Base-by-base conservation (phyloP, 2,113 vertebrate genomes). In the Gadus chalcogrammus region DNA sequence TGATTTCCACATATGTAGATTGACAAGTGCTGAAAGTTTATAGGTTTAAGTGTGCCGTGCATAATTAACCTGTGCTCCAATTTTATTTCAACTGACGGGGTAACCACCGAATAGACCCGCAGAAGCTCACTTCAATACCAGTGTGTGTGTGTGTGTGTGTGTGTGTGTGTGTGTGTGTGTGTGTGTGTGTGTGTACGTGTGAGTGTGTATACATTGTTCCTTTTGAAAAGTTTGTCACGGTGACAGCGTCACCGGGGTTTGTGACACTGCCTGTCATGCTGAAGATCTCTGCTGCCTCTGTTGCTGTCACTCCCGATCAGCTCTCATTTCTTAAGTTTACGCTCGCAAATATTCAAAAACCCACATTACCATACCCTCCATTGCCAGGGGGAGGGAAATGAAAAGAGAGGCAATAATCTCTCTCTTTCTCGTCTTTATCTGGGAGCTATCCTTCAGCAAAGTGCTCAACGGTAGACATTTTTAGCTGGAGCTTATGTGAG, bases 301-400 rank as follows among this genome's bases (percentile, higher is more conserved):
- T 89, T 82, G 85, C 91, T 92, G 90, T 92, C 92, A 91, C 85
- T 88, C 81, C 88, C 91, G 90, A 93, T 92, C 91, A 91, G 84
- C 84, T 78, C 90, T 90, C 89, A 89, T 90, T 91, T 88, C 90
- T 91, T 89, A 91, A 91, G 88, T 91, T 92, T 88, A 87, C 75
- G 83, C 90, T 88, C 65, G 86, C 89, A 90, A 91, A 92, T 89
- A 90, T 89, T 90, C 88, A 86, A 85, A 88, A 90, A 85, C 15
- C 82, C 86, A 86, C 86, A 92, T 91, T 91, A 90, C 84, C 89
- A 92, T 91, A 90, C 84, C 84, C 82, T 75, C 80, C 70, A 79
- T 84, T 86, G 90, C 87, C 85, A 79, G 82, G 85, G 85, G 87
- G 84, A 81, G 85, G 15, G 81, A 79, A 88, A 90, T 90, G 87